Conservation (phyloP, 2,888 invertebrate genomes). For the Phrixothrix hirtus region DNA sequence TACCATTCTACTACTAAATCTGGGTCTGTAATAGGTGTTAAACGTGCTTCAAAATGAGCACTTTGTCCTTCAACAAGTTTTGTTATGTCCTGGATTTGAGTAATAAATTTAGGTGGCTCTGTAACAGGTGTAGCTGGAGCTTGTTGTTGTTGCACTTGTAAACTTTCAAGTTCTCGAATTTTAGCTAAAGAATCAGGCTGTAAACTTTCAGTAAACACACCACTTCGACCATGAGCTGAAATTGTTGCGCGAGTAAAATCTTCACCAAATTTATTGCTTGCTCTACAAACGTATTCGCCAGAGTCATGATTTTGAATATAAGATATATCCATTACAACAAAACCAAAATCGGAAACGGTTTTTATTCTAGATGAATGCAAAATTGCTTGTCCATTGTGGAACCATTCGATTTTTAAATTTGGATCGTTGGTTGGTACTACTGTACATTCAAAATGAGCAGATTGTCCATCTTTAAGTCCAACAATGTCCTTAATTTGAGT, state of each 20-base stretch:
- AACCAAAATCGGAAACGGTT: slow-evolving; percentile 93
- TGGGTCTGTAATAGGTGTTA: slow-evolving; percentile 93
- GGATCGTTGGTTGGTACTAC: slow-evolving; percentile 93
- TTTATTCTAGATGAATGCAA: slow-evolving; percentile 89
- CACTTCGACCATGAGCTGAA: slow-evolving; percentile 80
- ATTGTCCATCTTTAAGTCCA: slow-evolving; percentile 88
- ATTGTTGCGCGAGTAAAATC: slow-evolving; percentile 86
- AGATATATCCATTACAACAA: slow-evolving; percentile 92
- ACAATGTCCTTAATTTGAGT: slow-evolving; percentile 83
- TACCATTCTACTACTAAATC: slow-evolving; percentile 94
- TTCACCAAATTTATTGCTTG: slow-evolving; percentile 88
- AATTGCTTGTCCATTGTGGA: slow-evolving; percentile 88
- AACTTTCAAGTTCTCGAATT: slow-evolving; percentile 83
- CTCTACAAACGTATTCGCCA: slow-evolving; percentile 91
- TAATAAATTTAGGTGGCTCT: slow-evolving; percentile 87
- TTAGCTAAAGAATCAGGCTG: slow-evolving; percentile 89
- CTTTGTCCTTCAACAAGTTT: slow-evolving; percentile 93
- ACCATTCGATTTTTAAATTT: slow-evolving; percentile 94
- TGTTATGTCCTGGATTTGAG: slow-evolving; percentile 82
- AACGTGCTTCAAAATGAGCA: slow-evolving; percentile 89
- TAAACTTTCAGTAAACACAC: slow-evolving; percentile 85
- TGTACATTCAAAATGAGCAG: slow-evolving; percentile 94
- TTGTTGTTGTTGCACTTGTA: slow-evolving; percentile 68
- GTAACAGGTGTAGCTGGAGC: slow-evolving; percentile 68
- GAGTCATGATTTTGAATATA: slow-evolving; percentile 91